Evolutionary conservation across 1,140 invertebrate genomes (phyloP), one percentile per base, ranked within the genome.

Genomic region (Notospermus geniculatus): DNA sequence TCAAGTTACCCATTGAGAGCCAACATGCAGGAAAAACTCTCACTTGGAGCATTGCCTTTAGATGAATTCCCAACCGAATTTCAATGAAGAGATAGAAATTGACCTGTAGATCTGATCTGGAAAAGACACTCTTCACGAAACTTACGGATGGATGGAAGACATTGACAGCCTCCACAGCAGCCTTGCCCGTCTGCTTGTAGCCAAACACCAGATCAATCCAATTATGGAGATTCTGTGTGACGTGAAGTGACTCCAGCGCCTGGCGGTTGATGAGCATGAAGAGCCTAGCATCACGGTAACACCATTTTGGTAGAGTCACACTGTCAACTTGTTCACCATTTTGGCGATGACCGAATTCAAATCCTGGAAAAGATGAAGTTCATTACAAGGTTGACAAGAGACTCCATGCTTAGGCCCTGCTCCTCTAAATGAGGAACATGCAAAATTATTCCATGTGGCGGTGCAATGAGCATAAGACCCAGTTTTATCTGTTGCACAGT

Each of bases 291-390:
- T 80, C 69, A 1, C 62, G 56, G 9, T 65, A 59, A 58, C 72
- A 72, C 80, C 80, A 82, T 0, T 71, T 61, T 25, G 81, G 80
- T 39, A 82, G 58, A 4, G 54, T 61, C 7, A 82, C 78, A 70
- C 82, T 68, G 72, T 90, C 85, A 0, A 97, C 92, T 39, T 83
- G 75, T 66, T 88, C 86, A 7, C 92, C 92, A 81, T 88, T 91
- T 80, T 95, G 93, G 29, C 91, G 84, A 7, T 87, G 83, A 22
- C 93, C 93, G 77, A 96, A 90, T 78, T 93, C 86, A 78, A 95
- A 92, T 15, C 89, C 88, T 88, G 70, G 25, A 72, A 69, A 39
- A 46, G 36, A 58, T n/a, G 53, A 50, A 36, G 41, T n/a, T n/a
- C n/a, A n/a, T n/a, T n/a, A n/a, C n/a, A n/a, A n/a, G n/a, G n/a